Conservation (phyloP, 2,888 invertebrate species). For the Stegana nigrithorax region DNA sequence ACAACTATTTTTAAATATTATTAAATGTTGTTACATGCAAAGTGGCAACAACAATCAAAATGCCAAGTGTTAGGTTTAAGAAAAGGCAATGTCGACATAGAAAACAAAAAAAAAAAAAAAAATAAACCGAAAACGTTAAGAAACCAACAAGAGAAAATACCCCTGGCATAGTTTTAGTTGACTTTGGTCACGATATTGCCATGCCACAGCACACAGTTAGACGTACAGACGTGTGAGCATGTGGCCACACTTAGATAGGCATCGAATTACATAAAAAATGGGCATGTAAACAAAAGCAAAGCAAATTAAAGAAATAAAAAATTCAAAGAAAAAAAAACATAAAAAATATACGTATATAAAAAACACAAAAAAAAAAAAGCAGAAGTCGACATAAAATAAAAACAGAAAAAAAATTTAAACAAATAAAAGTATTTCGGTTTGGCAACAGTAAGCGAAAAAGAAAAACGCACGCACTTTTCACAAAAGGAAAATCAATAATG, state of each 20-base stretch:
- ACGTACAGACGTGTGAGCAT: neutral
- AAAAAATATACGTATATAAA: slow-evolving; percentile 26
- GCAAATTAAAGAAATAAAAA: slow-evolving; percentile 33
- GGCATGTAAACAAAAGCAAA: slow-evolving; percentile 40
- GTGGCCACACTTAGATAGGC: slow-evolving; percentile 47
- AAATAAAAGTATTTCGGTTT: slow-evolving; percentile 19
- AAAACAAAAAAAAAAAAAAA: neutral
- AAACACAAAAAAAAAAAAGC: slow-evolving; percentile 52
- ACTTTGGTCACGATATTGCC: slow-evolving; percentile 56
- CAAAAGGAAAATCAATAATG: slow-evolving; percentile 13
- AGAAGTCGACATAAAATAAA: slow-evolving; percentile 38
- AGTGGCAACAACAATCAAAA: neutral
- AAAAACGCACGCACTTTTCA: slow-evolving; percentile 26
- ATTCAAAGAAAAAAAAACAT: slow-evolving; percentile 17
- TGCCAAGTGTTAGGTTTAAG: slow-evolving; percentile 1
- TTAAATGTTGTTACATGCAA: neutral
- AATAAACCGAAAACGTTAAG: neutral
- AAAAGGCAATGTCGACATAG: neutral
- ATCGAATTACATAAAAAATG: slow-evolving; percentile 33
- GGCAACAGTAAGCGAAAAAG: neutral
- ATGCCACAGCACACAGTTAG: slow-evolving; percentile 11
- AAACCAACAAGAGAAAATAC: slow-evolving; percentile 40
- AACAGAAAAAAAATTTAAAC: slow-evolving; percentile 16
- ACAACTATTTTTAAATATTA: neutral
- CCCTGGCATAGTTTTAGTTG: slow-evolving; percentile 60